A percentile compares a stretch with the other conserved stretches of the same genome.
phyloP scores from a whole-genome alignment of 2,888 invertebrate genomes.

The Sesia apiformis region DNA sequence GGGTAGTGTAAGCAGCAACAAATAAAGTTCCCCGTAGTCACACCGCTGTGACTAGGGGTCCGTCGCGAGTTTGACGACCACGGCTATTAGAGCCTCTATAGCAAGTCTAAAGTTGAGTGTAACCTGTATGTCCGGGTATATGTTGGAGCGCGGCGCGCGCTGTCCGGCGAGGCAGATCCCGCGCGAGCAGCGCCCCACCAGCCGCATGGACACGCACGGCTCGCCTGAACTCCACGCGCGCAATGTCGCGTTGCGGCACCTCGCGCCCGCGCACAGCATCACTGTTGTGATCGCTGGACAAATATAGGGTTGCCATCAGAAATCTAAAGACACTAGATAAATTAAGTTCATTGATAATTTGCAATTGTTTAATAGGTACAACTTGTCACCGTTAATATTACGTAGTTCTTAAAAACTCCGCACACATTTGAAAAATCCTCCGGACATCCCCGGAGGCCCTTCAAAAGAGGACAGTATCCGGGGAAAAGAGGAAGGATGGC shows the following conservation, averaged over 20 bases:
- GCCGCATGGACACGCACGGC: conserved; percentile 39
- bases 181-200: conserved; percentile 39
- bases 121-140: conserved; percentile 25
- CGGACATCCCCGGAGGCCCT: too few species aligned
- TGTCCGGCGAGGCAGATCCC: conserved; percentile 32
- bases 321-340: not conserved
- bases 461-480: too few species aligned
- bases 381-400: not conserved
- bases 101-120: too few species aligned
- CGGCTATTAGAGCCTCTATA: too few species aligned
- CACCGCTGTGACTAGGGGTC: too few species aligned
- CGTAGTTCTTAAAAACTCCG: too few species aligned
- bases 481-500: too few species aligned
- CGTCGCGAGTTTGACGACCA: too few species aligned
- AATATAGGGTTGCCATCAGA: not conserved
- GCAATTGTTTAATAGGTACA: not conserved
- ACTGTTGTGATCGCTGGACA: conserved; percentile 41
- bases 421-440: too few species aligned
- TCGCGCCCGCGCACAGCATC: conserved; percentile 22
- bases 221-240: conserved; percentile 46
- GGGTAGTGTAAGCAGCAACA: too few species aligned
- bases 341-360: not conserved
- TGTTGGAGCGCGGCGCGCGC: conserved; percentile 35
- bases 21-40: too few species aligned
- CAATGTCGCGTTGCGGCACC: conserved; percentile 21